Evolutionary conservation across 92 coral and sea anemone genomes (phyloP).

Genomic region (Bergia puertoricense): DNA sequence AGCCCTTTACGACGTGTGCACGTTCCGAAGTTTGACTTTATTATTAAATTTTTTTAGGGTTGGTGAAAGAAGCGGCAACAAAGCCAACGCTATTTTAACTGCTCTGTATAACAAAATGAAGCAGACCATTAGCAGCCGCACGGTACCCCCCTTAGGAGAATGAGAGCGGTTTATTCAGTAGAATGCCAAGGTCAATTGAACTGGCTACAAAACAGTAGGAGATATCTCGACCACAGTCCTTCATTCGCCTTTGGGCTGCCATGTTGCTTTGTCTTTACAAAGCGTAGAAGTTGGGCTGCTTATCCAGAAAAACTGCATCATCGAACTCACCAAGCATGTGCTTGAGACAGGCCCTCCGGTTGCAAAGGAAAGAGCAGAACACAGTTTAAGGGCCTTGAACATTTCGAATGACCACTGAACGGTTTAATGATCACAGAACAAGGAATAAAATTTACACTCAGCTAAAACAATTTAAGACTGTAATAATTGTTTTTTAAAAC

Average conservation of each 20-base stretch:
- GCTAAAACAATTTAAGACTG: neutral
- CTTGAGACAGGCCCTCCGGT: neutral
- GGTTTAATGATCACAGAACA: neutral
- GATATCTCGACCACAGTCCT: neutral
- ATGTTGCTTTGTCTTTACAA: neutral
- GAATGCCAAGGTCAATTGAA: neutral
- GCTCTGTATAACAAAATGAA: slow-evolving; percentile 28
- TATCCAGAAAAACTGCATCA: neutral
- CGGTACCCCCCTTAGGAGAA: slow-evolving; percentile 32
- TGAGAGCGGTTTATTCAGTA: neutral
- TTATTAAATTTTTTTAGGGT: neutral
- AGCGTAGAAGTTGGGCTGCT: neutral
- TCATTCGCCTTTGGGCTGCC: neutral
- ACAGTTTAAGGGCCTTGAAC: neutral
- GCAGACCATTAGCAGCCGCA: slow-evolving; percentile 23
- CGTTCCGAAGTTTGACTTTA: neutral
- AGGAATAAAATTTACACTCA: neutral
- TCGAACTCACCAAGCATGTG: neutral
- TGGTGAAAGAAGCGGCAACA: slow-evolving; percentile 12
- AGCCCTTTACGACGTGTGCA: neutral
- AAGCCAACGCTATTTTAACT: slow-evolving; percentile 37
- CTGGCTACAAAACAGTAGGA: no score
- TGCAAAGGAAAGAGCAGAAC: neutral
- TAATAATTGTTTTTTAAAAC: no score
- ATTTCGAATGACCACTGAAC: neutral